These are phyloP conservation scores for Athalia cordata DNA, from an alignment of 2,888 invertebrate genomes.

Conservation along the genomic window DNA sequence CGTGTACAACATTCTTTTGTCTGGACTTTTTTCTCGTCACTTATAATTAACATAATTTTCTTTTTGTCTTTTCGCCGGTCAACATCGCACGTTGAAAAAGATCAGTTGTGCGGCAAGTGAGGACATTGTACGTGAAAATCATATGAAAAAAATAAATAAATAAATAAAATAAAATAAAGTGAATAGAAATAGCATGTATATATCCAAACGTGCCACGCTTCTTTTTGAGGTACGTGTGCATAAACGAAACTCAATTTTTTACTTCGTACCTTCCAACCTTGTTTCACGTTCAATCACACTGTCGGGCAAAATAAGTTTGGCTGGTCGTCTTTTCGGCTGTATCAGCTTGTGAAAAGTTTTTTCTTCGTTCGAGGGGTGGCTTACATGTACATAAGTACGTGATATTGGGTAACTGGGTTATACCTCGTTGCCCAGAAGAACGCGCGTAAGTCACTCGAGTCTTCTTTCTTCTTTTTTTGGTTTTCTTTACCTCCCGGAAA, in stretches of 20 bases:
- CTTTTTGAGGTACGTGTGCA: background rate
- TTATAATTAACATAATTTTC: too few species aligned
- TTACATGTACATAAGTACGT: background rate
- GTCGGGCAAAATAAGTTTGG: conserved; percentile 29
- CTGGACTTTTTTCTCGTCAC: too few species aligned
- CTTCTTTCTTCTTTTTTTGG: background rate
- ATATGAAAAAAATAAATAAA: background rate
- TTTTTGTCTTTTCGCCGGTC: too few species aligned
- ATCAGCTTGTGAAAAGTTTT: conserved; percentile 42
- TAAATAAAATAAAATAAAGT: background rate
- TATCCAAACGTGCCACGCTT: background rate
- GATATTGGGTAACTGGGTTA: conserved; percentile 33
- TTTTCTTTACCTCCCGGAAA: conserved; percentile 1
- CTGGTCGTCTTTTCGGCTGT: conserved; percentile 5
- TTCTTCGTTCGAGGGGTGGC: background rate
- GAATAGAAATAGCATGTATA: background rate
- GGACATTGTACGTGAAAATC: too few species aligned
- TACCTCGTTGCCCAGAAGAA: conserved; percentile 30
- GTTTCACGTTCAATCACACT: conserved; percentile 35
- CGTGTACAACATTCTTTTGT: too few species aligned
- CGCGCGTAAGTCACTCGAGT: conserved; percentile 25
- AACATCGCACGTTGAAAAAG: too few species aligned
- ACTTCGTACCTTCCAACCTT: conserved; percentile 2
- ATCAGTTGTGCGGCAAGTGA: too few species aligned
- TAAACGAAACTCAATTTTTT: background rate